Conservation (phyloP, 2,888 invertebrate species). For the Cyclophora punctaria region DNA sequence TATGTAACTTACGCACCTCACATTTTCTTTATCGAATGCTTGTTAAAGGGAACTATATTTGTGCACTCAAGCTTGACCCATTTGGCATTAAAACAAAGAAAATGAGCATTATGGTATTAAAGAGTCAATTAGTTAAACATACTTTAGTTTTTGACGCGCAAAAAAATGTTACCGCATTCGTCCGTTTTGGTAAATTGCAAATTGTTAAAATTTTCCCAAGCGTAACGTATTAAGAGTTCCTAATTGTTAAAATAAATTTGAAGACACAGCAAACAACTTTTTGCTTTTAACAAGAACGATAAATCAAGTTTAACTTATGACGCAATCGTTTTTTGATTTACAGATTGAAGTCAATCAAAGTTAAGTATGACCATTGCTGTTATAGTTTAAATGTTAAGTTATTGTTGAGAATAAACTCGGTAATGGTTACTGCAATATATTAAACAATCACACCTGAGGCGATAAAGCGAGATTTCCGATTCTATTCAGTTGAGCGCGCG, state of each 20-base stretch:
- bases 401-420: background rate
- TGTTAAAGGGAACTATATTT: no score
- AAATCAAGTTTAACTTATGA: slow-evolving; percentile 23
- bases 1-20: no score
- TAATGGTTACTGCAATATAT: slow-evolving; percentile 11
- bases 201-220: background rate
- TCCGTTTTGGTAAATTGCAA: no score
- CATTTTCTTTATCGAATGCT: no score
- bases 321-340: slow-evolving; percentile 28
- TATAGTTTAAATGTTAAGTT: background rate
- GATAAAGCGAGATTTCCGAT: slow-evolving; percentile 16
- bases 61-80: no score
- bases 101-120: no score
- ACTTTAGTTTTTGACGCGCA: no score
- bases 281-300: slow-evolving; percentile 7
- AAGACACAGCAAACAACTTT: background rate
- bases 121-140: no score
- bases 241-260: background rate
- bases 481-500: slow-evolving; percentile 49
- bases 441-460: background rate
- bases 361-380: slow-evolving; percentile 8
- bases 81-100: no score
- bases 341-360: slow-evolving; percentile 9
- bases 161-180: no score
- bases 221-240: background rate